Evolutionary conservation across 1,140 invertebrate species (phyloP).

Genomic region (Vollenhovia emeryi): DNA sequence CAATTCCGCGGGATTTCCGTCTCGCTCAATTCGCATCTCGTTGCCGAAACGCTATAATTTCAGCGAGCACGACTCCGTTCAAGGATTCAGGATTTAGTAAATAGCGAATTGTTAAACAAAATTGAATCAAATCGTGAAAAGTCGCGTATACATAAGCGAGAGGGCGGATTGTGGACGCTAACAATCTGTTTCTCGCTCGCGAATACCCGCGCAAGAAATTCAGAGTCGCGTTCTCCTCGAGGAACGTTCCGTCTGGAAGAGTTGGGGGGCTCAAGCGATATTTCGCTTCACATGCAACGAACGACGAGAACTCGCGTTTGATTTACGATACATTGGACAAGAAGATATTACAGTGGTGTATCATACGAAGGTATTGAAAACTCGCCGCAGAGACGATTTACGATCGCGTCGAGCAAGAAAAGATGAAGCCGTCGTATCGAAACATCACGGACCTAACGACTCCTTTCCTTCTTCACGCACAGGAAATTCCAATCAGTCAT

Average conservation of each 20-base stretch:
- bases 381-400: constrained; percentile 44
- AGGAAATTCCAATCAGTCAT: constrained; percentile 35
- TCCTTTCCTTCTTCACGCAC: neutral
- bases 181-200: neutral
- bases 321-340: constrained; percentile 38
- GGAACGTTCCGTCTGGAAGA: neutral
- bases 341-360: constrained; percentile 28
- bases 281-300: constrained; percentile 5
- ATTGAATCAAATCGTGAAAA: neutral
- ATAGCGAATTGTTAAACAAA: neutral
- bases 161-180: neutral
- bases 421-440: constrained; percentile 30
- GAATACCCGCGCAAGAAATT: constrained; percentile 1
- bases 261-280: neutral
- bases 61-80: neutral
- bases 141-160: neutral
- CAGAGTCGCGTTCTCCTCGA: neutral
- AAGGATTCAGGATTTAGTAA: neutral
- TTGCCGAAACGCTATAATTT: neutral
- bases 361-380: constrained; percentile 44
- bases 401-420: constrained; percentile 44
- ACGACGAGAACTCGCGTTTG: constrained; percentile 10
- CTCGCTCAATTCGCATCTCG: neutral
- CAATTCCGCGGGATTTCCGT: neutral
- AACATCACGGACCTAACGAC: neutral